Evolutionary conservation across 2,797 vertebrate genomes (phyloP).

Genomic region (Myoxocephalus aenaeus): DNA sequence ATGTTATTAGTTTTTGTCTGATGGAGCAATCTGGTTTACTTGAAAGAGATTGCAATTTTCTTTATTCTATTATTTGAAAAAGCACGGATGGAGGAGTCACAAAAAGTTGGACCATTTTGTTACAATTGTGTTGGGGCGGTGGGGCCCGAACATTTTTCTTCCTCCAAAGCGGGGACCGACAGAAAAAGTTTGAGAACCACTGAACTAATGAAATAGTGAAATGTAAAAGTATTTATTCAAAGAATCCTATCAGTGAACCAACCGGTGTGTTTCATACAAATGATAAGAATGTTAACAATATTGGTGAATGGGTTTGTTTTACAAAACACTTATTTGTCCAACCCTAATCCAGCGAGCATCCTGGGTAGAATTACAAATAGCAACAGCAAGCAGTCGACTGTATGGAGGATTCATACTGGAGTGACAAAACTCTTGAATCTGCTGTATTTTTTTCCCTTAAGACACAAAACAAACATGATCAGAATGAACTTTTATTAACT

Average conservation of each 20-base stretch:
- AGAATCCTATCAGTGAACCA: not conserved
- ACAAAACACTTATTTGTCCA: conserved; percentile 16
- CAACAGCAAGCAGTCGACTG: not conserved
- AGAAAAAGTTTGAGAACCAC: too few relatives aligned
- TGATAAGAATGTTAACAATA: not conserved
- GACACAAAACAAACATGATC: not conserved
- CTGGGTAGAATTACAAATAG: conserved; percentile 19
- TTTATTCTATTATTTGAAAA: too few relatives aligned
- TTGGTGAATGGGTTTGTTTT: conserved; percentile 1
- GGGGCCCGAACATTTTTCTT: too few relatives aligned
- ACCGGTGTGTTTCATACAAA: not conserved
- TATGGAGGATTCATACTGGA: not conserved
- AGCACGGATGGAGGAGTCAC: too few relatives aligned
- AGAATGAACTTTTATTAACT: not conserved
- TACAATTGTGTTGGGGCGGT: too few relatives aligned
- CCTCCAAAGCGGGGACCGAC: too few relatives aligned
- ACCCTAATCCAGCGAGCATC: not conserved
- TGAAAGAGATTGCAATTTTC: too few relatives aligned
- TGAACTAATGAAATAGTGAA: not conserved
- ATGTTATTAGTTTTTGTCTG: too few relatives aligned
- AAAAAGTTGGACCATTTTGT: too few relatives aligned
- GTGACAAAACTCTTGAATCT: not conserved
- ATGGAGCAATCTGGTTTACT: too few relatives aligned
- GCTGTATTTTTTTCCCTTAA: not conserved
- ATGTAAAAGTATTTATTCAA: not conserved